phyloP scores from a whole-genome alignment of 1,140 invertebrate species.

The Microplitis mediator region DNA sequence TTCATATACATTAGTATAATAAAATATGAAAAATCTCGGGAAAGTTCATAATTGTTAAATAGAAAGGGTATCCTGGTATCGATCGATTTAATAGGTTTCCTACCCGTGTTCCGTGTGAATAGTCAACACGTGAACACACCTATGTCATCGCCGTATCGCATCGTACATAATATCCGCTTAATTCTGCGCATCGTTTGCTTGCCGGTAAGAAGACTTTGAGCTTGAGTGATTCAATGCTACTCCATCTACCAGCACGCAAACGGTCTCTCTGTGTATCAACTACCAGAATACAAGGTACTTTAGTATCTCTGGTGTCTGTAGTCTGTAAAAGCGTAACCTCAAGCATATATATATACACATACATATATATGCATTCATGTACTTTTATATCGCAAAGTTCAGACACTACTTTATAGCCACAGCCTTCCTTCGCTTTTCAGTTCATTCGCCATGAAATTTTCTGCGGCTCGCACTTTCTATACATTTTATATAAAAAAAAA shows the following conservation, averaged over 20 bases:
- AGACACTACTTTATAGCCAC: no score
- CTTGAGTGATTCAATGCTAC: neutral
- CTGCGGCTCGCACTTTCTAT: neutral
- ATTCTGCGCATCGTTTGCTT: neutral
- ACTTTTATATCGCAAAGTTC: neutral
- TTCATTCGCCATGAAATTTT: constrained; percentile 2
- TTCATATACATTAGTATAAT: no score
- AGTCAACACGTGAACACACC: neutral
- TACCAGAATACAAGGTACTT: no score
- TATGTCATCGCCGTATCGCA: neutral
- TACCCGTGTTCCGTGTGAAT: neutral
- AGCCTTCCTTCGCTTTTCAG: neutral
- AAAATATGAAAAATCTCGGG: no score
- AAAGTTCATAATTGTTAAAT: no score
- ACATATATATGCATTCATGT: no score
- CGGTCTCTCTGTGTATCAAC: no score
- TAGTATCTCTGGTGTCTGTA: neutral
- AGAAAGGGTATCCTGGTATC: no score
- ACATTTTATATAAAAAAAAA: neutral
- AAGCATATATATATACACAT: neutral
- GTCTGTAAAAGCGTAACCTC: no score
- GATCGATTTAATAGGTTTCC: neutral
- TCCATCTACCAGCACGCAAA: neutral
- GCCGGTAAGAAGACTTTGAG: neutral
- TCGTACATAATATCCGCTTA: neutral